Evolutionary conservation across 2,113 vertebrate species (phyloP).

Genomic region (Upupa epops): DNA sequence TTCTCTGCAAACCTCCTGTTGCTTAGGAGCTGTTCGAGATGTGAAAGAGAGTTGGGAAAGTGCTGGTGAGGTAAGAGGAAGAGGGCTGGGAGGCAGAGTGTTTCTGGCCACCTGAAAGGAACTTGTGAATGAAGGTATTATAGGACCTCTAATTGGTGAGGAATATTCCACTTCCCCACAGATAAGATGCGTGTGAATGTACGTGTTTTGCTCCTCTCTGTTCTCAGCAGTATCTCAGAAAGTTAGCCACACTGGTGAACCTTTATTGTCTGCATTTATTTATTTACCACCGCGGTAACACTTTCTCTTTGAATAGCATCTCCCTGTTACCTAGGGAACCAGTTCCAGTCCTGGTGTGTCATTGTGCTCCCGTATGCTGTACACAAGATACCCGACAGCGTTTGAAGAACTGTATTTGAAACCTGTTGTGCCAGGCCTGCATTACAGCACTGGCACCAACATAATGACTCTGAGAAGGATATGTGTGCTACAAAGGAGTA

Average conservation of each 20-base stretch:
- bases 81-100: neutral
- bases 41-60: neutral
- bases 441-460: neutral
- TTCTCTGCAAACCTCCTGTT: neutral
- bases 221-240: neutral
- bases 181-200: neutral
- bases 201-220: neutral
- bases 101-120: neutral
- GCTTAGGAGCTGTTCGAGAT: slow-evolving; percentile 9
- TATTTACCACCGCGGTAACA: neutral
- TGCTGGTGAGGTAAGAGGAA: neutral
- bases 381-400: neutral
- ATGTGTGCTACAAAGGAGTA: neutral
- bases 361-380: neutral
- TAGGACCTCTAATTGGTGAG: neutral
- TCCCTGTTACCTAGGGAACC: slow-evolving; percentile 38
- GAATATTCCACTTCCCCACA: neutral
- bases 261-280: neutral
- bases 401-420: neutral
- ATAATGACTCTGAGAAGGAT: neutral
- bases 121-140: neutral
- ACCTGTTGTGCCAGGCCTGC: neutral
- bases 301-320: neutral
- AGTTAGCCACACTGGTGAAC: neutral
- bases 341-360: neutral